phyloP scores from a whole-genome alignment of 2,888 invertebrate genomes.

The Trichogramma evanescens region DNA sequence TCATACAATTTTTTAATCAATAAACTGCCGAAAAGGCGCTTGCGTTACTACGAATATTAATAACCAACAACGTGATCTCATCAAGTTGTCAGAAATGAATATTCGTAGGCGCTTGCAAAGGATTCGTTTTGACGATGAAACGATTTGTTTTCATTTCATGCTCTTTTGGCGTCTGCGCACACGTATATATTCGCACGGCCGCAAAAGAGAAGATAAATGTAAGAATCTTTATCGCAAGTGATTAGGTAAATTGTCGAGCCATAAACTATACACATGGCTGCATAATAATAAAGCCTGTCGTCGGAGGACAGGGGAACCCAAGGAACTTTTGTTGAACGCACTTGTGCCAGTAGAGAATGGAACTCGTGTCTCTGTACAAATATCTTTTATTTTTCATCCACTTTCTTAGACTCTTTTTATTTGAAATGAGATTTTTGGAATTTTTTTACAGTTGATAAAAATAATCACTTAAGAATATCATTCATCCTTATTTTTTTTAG shows the following conservation, averaged over 20 bases:
- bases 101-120: not conserved
- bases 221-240: slow-evolving; percentile 17
- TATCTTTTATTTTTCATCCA: not conserved
- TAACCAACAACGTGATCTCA: slow-evolving; percentile 17
- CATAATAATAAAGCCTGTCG: slow-evolving; percentile 31
- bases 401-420: too few species aligned
- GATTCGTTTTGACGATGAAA: slow-evolving; percentile 15
- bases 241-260: slow-evolving; percentile 21
- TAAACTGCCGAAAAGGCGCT: too few species aligned
- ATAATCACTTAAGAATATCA: not conserved
- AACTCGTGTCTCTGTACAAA: slow-evolving; percentile 19
- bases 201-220: slow-evolving; percentile 15
- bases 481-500: slow-evolving; percentile 10
- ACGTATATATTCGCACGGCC: slow-evolving; percentile 4
- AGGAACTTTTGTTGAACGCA: slow-evolving; percentile 35
- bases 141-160: slow-evolving; percentile 10
- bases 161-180: not conserved
- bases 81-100: slow-evolving; percentile 18
- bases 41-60: too few species aligned
- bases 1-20: too few species aligned
- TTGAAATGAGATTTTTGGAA: not conserved
- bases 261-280: slow-evolving; percentile 30
- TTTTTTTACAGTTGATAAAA: not conserved
- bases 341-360: slow-evolving; percentile 34
- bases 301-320: slow-evolving; percentile 29